Base-by-base conservation (phyloP, 2,888 invertebrate species). In the Archaeoteleia sp. region DNA sequence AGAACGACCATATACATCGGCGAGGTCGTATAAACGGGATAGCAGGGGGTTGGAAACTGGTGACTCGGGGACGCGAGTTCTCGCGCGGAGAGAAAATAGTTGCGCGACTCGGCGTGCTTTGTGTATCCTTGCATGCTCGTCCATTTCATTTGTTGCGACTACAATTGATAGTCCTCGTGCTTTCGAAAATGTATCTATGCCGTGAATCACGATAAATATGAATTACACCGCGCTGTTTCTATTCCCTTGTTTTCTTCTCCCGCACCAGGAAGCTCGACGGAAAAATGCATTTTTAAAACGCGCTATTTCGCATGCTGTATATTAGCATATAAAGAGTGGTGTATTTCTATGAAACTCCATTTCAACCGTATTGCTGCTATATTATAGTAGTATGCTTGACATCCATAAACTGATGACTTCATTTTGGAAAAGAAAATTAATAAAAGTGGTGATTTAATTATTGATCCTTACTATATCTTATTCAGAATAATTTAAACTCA, bases 71-170 rank as follows among this genome's bases (percentile, higher is more conserved):
- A 73, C 71, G 61, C 60, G 61, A 70, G 58, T 61, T 72, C 65
- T 58, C 67, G 61, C 67, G 67, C 70, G 58, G 54, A 67, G 72
- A 5, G 66, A 71, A 74, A 78, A 77, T 74, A 75, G 75, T 73
- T 68, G 58, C 58, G 63, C 65, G 57, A 42, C 48, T 67, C 61
- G 58, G 58, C 61, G 55, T 73, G 74, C 71, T 74, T 72, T 71
- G 70, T 72, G 67, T 73, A 73, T 77, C 75, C 71, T 73, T 73
- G 60, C 69, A 55, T 62, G 65, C 63, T 71, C 72, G 68, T 75
- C 62, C 67, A 66, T 71, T 74, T 62, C 72, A 68, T 74, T 73
- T 70, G 74, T 68, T 73, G 74, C 76, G 72, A 73, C 72, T 65
- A 70, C 75, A 73, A 76, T 74, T 77, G 75, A 75, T 74, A 71